Conservation (phyloP, 1,140 invertebrate genomes). For the Euwallacea similis region DNA sequence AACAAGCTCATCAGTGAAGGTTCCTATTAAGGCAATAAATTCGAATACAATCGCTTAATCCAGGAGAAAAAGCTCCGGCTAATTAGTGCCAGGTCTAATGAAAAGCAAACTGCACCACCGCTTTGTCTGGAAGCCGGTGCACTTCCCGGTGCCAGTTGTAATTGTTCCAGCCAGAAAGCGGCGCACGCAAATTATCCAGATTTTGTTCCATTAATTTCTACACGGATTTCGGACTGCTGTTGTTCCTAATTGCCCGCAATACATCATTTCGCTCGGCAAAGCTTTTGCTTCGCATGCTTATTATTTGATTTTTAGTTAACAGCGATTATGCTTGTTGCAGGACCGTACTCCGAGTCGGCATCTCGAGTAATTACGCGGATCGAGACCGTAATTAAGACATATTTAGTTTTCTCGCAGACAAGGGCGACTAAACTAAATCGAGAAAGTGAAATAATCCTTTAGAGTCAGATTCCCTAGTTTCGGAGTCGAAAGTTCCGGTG, state of each 20-base stretch:
- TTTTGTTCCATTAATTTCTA: slow-evolving; percentile 24
- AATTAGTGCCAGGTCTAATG: slow-evolving; percentile 19
- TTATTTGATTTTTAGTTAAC: slow-evolving; percentile 10
- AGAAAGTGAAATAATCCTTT: no score
- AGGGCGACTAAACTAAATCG: no score
- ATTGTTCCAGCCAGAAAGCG: slow-evolving; percentile 15
- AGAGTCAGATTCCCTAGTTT: no score
- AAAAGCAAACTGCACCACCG: slow-evolving; percentile 18
- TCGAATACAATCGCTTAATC: slow-evolving; percentile 13
- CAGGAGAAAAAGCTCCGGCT: slow-evolving; percentile 2
- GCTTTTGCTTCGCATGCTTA: slow-evolving; percentile 6
- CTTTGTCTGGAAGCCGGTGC: slow-evolving; percentile 17
- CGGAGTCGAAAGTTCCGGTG: no score
- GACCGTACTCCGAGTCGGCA: no score
- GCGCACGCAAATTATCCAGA: slow-evolving; percentile 18
- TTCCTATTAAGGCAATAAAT: neutral
- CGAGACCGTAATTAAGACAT: no score
- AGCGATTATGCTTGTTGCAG: neutral
- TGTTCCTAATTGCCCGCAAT: slow-evolving; percentile 25
- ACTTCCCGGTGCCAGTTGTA: slow-evolving; percentile 16
- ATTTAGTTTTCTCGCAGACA: no score
- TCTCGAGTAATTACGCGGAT: no score
- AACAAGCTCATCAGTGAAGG: no score
- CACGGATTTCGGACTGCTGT: slow-evolving; percentile 20
- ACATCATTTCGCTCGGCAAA: slow-evolving; percentile 9